phyloP scores from a whole-genome alignment of 2,113 vertebrate genomes.

The Chauna torquata region DNA sequence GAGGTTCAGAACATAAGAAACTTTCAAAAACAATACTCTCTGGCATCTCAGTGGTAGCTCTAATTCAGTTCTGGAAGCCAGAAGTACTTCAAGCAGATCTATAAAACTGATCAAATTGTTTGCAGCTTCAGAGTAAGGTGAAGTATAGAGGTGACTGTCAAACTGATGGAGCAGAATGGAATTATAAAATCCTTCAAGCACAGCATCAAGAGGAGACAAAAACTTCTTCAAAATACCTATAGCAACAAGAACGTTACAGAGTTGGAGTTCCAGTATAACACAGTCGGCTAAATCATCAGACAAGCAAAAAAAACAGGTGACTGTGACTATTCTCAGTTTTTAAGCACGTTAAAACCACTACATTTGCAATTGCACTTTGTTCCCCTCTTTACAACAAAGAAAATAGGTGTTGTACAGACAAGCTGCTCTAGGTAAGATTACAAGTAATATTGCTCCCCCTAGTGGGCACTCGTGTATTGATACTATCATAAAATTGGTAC shows the following conservation, averaged over 20 bases:
- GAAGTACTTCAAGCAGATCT: conserved; percentile 85
- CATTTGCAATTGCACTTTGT: not conserved
- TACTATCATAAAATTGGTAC: not conserved
- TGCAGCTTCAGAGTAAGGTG: not conserved
- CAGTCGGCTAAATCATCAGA: not conserved
- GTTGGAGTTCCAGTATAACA: not conserved
- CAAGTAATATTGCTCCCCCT: not conserved
- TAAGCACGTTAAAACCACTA: not conserved
- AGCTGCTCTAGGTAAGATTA: not conserved
- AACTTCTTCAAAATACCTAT: conserved; percentile 77
- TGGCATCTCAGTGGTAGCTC: conserved; percentile 68
- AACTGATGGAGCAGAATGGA: conserved; percentile 65
- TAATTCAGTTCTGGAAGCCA: conserved; percentile 68
- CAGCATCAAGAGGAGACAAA: conserved; percentile 76
- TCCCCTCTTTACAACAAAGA: rapidly evolving
- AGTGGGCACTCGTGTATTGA: not conserved
- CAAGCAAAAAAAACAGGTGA: not conserved
- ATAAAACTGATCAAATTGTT: conserved; percentile 74
- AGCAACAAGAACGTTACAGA: not conserved
- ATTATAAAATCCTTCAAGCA: conserved; percentile 75
- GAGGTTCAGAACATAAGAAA: conserved; percentile 64
- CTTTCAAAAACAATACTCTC: conserved; percentile 73
- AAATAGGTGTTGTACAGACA: not conserved
- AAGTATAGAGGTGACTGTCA: not conserved
- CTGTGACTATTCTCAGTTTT: not conserved